phyloP scores from a whole-genome alignment of 2,888 invertebrate genomes.

The Dexiosoma caninum region DNA sequence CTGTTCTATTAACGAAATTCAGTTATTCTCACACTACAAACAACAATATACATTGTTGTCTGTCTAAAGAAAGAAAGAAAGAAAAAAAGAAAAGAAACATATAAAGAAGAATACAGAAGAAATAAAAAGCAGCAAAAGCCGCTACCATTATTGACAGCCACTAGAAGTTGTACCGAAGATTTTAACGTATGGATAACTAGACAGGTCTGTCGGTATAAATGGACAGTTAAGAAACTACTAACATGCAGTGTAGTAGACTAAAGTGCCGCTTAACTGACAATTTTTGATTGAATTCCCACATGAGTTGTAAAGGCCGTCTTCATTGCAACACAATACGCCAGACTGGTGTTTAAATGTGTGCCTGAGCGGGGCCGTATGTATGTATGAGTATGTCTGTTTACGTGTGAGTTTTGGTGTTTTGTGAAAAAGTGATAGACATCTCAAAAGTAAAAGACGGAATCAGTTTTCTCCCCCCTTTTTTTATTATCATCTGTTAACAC shows the following conservation, averaged over 20 bases:
- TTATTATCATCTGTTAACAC: conserved; percentile 16
- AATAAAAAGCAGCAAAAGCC: conserved; percentile 41
- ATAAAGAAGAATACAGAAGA: not conserved
- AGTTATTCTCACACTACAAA: conserved; percentile 59
- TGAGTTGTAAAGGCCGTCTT: conserved; percentile 59
- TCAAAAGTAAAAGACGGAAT: conserved; percentile 57
- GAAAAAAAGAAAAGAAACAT: not conserved
- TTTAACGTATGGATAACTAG: conserved; percentile 43
- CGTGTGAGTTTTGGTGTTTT: conserved; percentile 29
- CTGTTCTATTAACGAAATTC: conserved; percentile 60
- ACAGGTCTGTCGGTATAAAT: conserved; percentile 55
- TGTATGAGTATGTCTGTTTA: conserved; percentile 49
- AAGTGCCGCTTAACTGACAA: conserved; percentile 69
- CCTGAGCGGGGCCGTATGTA: not conserved
- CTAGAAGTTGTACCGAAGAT: conserved; percentile 23
- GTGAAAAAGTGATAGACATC: conserved; percentile 61
- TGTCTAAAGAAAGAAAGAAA: not conserved
- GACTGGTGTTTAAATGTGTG: not conserved
- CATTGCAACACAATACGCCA: conserved; percentile 54
- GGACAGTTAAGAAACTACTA: conserved; percentile 52
- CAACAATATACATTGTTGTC: conserved; percentile 40
- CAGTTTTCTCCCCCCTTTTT: conserved; percentile 12
- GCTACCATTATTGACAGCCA: conserved; percentile 50
- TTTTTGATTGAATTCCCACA: conserved; percentile 74
- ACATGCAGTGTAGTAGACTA: conserved; percentile 58